A percentile compares a stretch with the other conserved stretches of the same genome.
These are phyloP conservation scores for Cichladusa arquata DNA, from an alignment of 2,113 vertebrate genomes.

Conservation along the genomic window DNA sequence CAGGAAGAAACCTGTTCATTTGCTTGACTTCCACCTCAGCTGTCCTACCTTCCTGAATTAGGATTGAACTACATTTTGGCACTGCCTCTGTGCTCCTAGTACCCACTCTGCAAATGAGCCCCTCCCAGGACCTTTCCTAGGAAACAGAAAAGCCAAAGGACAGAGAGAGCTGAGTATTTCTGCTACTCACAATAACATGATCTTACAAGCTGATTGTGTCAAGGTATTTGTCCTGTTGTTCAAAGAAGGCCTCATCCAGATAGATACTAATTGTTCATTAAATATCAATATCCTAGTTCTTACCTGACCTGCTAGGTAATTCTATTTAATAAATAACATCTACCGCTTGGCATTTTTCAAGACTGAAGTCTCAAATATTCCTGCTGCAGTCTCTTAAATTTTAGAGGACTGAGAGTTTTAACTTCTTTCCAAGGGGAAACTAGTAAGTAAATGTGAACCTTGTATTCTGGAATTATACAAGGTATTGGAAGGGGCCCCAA, in stretches of 20 bases:
- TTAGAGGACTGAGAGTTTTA: background rate
- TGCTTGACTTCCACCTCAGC: background rate
- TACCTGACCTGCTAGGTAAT: background rate
- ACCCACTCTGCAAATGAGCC: background rate
- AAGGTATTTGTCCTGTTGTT: background rate
- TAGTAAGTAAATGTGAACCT: background rate
- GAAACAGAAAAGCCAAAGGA: background rate
- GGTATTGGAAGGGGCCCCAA: background rate
- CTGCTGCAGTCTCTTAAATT: background rate
- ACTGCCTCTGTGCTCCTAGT: background rate
- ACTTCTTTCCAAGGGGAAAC: background rate
- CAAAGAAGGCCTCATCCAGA: background rate
- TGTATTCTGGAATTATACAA: background rate
- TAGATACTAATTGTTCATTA: background rate
- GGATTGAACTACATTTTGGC: background rate
- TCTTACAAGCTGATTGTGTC: background rate
- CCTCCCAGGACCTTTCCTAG: background rate
- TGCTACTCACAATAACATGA: background rate
- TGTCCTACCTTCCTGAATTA: background rate
- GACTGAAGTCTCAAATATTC: background rate
- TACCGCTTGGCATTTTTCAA: background rate
- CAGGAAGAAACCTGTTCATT: background rate
- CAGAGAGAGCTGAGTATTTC: background rate
- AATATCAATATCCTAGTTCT: background rate
- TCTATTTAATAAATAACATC: background rate